Evolutionary conservation across 2,888 invertebrate genomes (phyloP), one percentile per base, ranked within the genome.

Genomic region (Cacoxenus indagator): DNA sequence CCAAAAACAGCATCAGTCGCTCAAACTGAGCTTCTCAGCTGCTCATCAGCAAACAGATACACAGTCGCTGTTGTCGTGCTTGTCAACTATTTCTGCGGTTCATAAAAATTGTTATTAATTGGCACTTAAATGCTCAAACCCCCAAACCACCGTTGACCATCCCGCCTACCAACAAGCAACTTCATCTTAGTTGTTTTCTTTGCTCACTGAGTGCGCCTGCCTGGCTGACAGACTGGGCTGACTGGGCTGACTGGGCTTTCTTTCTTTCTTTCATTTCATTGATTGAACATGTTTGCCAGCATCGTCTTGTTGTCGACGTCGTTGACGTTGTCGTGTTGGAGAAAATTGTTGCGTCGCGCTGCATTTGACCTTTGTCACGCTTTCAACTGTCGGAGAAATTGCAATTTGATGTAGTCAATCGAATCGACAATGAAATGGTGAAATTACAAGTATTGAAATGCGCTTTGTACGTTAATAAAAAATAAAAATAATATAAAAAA

Each of bases 41-140:
- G 46, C 67, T 2, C 70, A 70, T 8, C 67, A 65, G 37, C 68
- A 70, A 69, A 67, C 73, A 73, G n/a, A n/a, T n/a, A n/a, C n/a
- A n/a, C n/a, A n/a, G 61, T 45, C 55, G 62, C 64, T 68, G 46
- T 43, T 64, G 82, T 77, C 81, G 84, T 83, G 85, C n/a, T 86
- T 87, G 87, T 87, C 87, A 87, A 87, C 87, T 86, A 87, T 87
- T 87, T 87, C 87, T 87, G 84, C 84, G 87, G 86, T 86, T 87
- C 87, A 87, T 87, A 87, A 87, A 87, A 87, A 87, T 85, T 87
- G 87, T 87, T 86, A 87, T 87, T 87, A 87, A 87, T 87, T 87
- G 86, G 86, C 87, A 87, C 85, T 87, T 87, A 87, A 87, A 86
- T 85, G 87, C 84, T 85, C 85, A 85, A 85, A 84, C 85, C 85